Evolutionary conservation across 2,888 invertebrate species (phyloP).

Genomic region (Calliopum simillimum): DNA sequence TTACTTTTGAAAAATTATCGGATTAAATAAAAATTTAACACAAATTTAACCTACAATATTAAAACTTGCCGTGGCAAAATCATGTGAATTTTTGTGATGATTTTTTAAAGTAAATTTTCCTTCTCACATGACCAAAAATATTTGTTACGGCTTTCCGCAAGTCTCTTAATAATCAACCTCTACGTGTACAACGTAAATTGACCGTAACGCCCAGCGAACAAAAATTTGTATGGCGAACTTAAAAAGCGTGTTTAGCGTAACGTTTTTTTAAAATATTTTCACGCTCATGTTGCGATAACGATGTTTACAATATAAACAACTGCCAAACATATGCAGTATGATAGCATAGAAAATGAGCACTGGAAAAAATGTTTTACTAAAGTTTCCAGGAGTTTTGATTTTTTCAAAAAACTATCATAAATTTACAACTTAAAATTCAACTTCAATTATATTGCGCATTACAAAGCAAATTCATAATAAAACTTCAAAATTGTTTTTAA

Average conservation of each 20-base stretch:
- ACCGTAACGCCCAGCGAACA: no score
- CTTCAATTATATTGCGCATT: neutral
- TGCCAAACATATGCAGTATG: neutral
- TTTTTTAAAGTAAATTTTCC: no score
- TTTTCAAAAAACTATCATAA: neutral
- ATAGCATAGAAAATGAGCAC: neutral
- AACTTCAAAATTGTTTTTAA: neutral
- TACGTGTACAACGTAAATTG: no score
- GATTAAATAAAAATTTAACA: no score
- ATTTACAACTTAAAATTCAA: neutral
- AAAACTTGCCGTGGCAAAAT: no score
- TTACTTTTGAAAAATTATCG: no score
- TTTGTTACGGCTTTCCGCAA: no score
- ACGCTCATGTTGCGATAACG: constrained; percentile 29
- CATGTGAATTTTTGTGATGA: no score
- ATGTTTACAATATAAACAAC: constrained; percentile 6
- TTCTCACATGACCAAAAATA: no score
- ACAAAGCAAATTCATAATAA: neutral
- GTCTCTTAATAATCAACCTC: no score
- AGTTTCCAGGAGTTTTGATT: neutral
- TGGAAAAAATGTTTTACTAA: neutral
- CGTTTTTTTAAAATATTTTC: constrained; percentile 30
- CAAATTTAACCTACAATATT: no score
- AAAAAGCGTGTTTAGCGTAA: constrained; percentile 23
- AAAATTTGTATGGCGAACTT: no score